A percentile compares a stretch with the other conserved stretches of the same genome.
These are phyloP conservation scores for Triplophysa rosa DNA, from an alignment of 2,113 vertebrate genomes.

Conservation along the genomic window DNA sequence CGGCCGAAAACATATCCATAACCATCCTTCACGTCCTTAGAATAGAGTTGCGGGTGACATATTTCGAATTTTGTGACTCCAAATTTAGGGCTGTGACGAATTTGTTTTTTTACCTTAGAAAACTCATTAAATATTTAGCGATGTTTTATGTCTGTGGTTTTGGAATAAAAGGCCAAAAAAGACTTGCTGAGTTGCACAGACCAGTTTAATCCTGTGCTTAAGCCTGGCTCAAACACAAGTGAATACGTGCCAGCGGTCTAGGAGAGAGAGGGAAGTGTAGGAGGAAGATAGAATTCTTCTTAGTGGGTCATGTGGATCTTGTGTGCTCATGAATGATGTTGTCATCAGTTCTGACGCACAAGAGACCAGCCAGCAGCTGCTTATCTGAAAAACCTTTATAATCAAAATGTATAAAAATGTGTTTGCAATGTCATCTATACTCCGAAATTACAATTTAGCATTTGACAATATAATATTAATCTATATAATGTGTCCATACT, in stretches of 20 bases:
- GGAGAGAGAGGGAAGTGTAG: constrained; percentile 28
- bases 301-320: constrained; percentile 37
- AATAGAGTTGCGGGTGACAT: not conserved
- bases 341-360: constrained; percentile 45
- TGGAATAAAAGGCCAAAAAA: constrained; percentile 22
- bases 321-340: constrained; percentile 38
- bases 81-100: not conserved
- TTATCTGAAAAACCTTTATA: constrained; percentile 18
- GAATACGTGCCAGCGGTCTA: constrained; percentile 60
- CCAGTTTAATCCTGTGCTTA: constrained; percentile 29
- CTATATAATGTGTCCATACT: too few relatives aligned
- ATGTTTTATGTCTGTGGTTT: constrained; percentile 2
- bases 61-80: not conserved
- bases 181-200: not conserved
- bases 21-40: not conserved
- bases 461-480: too few relatives aligned
- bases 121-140: not conserved
- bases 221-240: constrained; percentile 60
- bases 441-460: not conserved
- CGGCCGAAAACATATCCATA: not conserved
- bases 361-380: constrained; percentile 23
- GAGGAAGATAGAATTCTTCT: constrained; percentile 31
- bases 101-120: constrained; percentile 4
- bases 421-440: not conserved
- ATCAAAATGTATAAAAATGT: not conserved